These are phyloP conservation scores for Microcebus lehilahytsara DNA, from an alignment of 2,113 vertebrate genomes.

Conservation along the genomic window DNA sequence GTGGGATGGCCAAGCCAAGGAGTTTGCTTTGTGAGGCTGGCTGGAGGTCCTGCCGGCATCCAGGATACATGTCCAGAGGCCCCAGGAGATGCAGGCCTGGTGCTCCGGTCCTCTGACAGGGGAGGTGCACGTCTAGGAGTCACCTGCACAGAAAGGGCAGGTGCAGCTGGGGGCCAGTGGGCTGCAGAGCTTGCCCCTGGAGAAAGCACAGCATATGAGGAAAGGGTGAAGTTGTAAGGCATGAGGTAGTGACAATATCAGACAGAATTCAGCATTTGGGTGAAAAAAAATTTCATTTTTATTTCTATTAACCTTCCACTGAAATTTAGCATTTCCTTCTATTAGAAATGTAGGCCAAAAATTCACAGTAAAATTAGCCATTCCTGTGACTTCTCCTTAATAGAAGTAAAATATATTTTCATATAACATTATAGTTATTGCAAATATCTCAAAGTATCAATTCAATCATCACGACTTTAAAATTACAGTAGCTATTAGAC, in stretches of 20 bases:
- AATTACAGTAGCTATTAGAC: neutral
- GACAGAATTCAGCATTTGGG: neutral
- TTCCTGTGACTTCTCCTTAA: neutral
- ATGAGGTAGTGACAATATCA: neutral
- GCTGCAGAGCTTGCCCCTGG: neutral
- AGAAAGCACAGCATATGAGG: neutral
- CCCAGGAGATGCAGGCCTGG: neutral
- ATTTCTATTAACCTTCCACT: neutral
- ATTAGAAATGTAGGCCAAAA: neutral
- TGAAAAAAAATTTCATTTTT: neutral
- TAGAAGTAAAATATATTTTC: conserved; percentile 2
- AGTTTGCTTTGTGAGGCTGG: neutral
- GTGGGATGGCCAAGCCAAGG: neutral
- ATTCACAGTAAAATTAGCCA: neutral
- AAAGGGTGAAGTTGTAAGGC: neutral
- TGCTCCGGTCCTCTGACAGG: neutral
- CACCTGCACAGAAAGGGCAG: neutral
- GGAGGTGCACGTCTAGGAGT: neutral
- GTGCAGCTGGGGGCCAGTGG: neutral
- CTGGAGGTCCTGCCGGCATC: neutral
- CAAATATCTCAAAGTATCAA: neutral
- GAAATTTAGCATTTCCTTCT: conserved; percentile 1
- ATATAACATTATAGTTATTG: neutral
- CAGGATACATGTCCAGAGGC: rapidly evolving
- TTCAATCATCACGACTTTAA: neutral